Evolutionary conservation across 2,797 vertebrate genomes (phyloP).

Genomic region (Betta splendens): DNA sequence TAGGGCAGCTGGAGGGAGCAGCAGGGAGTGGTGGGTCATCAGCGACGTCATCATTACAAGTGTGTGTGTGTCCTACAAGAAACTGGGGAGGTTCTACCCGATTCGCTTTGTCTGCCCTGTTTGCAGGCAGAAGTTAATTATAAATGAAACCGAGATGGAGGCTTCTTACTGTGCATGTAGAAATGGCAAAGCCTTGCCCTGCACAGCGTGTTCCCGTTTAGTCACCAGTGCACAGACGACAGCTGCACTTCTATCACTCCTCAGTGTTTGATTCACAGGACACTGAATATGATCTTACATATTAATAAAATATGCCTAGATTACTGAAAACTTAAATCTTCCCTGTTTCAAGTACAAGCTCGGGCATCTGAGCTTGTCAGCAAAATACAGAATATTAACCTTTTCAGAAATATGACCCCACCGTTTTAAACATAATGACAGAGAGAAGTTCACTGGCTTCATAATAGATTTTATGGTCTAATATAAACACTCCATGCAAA

Average conservation of each 20-base stretch:
- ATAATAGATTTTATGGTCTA: not conserved
- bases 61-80: slow-evolving; percentile 8
- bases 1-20: slow-evolving; percentile 55
- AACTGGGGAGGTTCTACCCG: slow-evolving; percentile 18
- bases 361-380: no score
- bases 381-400: no score
- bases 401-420: no score
- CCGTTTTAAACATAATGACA: not conserved
- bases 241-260: slow-evolving; percentile 55
- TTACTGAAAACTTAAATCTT: no score
- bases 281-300: no score
- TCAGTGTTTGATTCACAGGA: slow-evolving; percentile 1
- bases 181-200: slow-evolving; percentile 12
- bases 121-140: slow-evolving; percentile 56
- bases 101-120: slow-evolving; percentile 31
- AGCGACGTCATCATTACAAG: slow-evolving; percentile 34
- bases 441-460: not conserved
- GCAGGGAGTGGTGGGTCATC: slow-evolving; percentile 36
- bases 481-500: slow-evolving; percentile 45
- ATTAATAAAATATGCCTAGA: no score
- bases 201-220: slow-evolving; percentile 44
- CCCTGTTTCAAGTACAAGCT: no score
- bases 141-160: slow-evolving; percentile 56
- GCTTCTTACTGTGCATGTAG: no score
- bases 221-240: slow-evolving; percentile 34